Base-by-base conservation (phyloP, 1,140 invertebrate genomes). In the Cydia pomonella region DNA sequence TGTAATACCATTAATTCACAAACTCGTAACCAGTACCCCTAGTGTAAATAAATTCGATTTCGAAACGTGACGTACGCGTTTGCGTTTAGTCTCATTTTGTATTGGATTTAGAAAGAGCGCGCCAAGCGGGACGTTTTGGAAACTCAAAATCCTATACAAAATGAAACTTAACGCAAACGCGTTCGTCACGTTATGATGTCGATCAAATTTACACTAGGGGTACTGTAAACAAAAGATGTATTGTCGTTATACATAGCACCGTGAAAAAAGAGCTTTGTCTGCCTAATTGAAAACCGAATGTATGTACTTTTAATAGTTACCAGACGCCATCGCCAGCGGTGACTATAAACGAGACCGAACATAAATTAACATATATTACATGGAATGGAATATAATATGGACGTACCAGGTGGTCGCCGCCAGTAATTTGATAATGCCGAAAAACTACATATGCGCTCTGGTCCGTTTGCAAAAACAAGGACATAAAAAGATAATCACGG, bases 361-460 rank as follows among this genome's bases (percentile, higher is more conserved):
- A 76, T 76, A 82, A 76, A 82, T 84, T 84, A 75, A 47, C 77
- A 82, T 83, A 82, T 73, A 82, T 83, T 80, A 69, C 64, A 33
- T 69, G 64, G 64, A 41, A 41, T 69, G 64, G 64, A 69, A 69
- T n/a, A 69, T 69, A 69, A 69, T 69, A 69, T 69, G 64, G 29
- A 9, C 27, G 13, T n/a, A 38, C 79, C 84, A 82, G 83, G 79
- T 84, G 82, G 80, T 74, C 77, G 77, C 64, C 63, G 73, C 38
- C 72, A 38, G 88, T 84, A 91, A 91, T 80, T 77, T 80, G 87
- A 91, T 88, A 87, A 77, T 44, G 77, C 80, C 82, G 79, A 85
- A 88, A 85, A 84, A 84, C 81, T 78, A 86, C 64, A 69, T 33
- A 33, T 83, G 79, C 74, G 78, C 83, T 84, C 82, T 79, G 76